Percentiles rank a stretch among this genome's conserved stretches.
Conservation (phyloP, 2,797 vertebrate species). For the Apodemus agrarius region DNA sequence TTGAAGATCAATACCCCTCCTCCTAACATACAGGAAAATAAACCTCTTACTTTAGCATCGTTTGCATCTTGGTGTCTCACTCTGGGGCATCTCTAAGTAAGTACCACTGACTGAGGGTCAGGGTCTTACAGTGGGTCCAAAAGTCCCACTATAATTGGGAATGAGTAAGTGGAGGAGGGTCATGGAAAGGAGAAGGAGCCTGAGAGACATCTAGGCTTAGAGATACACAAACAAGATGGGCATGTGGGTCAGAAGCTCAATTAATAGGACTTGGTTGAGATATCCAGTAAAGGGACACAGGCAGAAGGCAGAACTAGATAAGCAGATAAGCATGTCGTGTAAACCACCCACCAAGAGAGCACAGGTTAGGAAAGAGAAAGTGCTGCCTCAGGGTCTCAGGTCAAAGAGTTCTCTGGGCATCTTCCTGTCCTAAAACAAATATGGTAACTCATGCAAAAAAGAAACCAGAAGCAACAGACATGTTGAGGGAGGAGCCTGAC, state of each 20-base stretch:
- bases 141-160: background rate
- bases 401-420: background rate
- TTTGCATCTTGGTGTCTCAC: too few species aligned
- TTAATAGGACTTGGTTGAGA: background rate
- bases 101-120: too few species aligned
- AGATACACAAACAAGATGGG: background rate
- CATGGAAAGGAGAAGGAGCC: background rate
- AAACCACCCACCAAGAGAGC: background rate
- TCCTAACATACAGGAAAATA: too few species aligned
- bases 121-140: background rate
- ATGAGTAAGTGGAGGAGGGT: background rate
- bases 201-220: background rate
- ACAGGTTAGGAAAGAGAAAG: background rate
- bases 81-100: too few species aligned
- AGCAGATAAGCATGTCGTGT: accelerated
- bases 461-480: background rate
- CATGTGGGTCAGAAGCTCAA: background rate
- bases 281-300: background rate
- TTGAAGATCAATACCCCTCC: too few species aligned
- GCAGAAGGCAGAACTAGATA: background rate
- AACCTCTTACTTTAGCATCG: too few species aligned
- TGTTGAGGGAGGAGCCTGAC: background rate
- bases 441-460: background rate
- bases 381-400: background rate
- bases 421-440: constrained; percentile 7